Base-by-base conservation (phyloP, 2,797 vertebrate genomes). In the Acanthurus lineatus region DNA sequence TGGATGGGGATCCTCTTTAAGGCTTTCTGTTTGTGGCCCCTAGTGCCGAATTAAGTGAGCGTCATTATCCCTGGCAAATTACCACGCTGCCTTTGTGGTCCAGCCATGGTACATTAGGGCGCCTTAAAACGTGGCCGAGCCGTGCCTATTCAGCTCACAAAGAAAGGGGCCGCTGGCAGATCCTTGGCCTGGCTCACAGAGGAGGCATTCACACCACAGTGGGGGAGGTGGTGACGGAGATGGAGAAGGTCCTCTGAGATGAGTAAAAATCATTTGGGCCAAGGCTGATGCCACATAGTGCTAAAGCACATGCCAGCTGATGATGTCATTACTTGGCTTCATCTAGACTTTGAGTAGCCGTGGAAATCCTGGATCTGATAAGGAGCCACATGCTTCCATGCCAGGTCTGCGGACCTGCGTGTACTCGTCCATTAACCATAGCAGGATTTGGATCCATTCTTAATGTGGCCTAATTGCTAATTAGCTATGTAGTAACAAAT, bases 61-160 rank as follows among this genome's bases (percentile, higher is more conserved):
- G 90, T 93, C 96, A 96, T 97, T 96, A 96, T 95, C 95, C 93
- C 87, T 94, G 94, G 94, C 93, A 96, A 95, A 96, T 96, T 93
- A 95, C 95, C 93, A 93, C 89, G 76, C 88, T 86, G 92, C 92
- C 93, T 94, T 95, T 94, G 92, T 96, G 94, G 94, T 89, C 76
- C 88, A 83, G 90, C 94, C 95, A 96, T 86, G 96, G 95, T 92
- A 91, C 93, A 95, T 97, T 96, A 97, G 93, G 91, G 94, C 81
- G 90, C 88, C 90, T 96, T 95, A 94, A 92, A 94, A 94, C 88
- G 86, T 94, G 93, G 94, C 93, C 77, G 93, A 94, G 93, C 93
- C 90, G 88, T 87, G 85, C 92, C 94, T 93, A 96, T 97, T 97
- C 94, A 96, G 93, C 88, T 88, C 87, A 95, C 93, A 96, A 96